Percentiles rank a stretch among this genome's conserved stretches.
Evolutionary conservation across 1,140 invertebrate genomes (phyloP).

Genomic region (Drosophila pachea): DNA sequence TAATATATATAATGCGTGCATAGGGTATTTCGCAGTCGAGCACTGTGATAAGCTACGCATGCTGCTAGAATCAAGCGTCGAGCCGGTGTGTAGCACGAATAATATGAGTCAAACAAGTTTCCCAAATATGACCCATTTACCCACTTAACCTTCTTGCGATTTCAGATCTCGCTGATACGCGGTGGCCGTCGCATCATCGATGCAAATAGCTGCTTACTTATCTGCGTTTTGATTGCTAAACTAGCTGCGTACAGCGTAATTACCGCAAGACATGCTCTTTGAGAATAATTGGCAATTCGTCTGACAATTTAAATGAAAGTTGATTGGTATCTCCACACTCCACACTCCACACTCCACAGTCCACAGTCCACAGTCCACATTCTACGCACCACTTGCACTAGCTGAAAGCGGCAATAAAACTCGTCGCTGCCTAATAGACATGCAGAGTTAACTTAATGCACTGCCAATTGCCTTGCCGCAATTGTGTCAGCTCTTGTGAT

Average conservation of each 20-base stretch:
- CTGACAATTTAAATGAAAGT: slow-evolving; percentile 71
- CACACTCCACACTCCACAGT: too few relatives aligned
- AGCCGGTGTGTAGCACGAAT: slow-evolving; percentile 30
- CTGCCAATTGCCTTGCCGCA: slow-evolving; percentile 34
- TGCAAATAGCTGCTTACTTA: slow-evolving; percentile 29
- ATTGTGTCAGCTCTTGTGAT: slow-evolving; percentile 27
- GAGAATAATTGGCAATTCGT: slow-evolving; percentile 52
- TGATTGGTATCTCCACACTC: slow-evolving; percentile 36
- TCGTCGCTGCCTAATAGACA: slow-evolving; percentile 36
- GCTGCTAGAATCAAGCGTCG: slow-evolving; percentile 48
- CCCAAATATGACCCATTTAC: slow-evolving; percentile 75
- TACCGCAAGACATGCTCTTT: slow-evolving; percentile 36
- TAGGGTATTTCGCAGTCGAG: neutral
- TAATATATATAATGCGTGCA: neutral
- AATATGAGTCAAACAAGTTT: slow-evolving; percentile 64
- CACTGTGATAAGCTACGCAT: slow-evolving; percentile 45
- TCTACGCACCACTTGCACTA: slow-evolving; percentile 26
- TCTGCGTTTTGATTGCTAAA: slow-evolving; percentile 13
- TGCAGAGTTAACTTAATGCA: slow-evolving; percentile 33
- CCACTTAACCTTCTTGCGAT: slow-evolving; percentile 51
- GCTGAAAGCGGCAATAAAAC: slow-evolving; percentile 34
- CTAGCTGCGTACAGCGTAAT: slow-evolving; percentile 20
- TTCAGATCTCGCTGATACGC: slow-evolving; percentile 5
- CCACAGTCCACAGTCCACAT: too few relatives aligned
- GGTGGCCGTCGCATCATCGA: slow-evolving; percentile 18